Evolutionary conservation across 2,113 vertebrate species (phyloP).

Genomic region (Otocyon megalotis): DNA sequence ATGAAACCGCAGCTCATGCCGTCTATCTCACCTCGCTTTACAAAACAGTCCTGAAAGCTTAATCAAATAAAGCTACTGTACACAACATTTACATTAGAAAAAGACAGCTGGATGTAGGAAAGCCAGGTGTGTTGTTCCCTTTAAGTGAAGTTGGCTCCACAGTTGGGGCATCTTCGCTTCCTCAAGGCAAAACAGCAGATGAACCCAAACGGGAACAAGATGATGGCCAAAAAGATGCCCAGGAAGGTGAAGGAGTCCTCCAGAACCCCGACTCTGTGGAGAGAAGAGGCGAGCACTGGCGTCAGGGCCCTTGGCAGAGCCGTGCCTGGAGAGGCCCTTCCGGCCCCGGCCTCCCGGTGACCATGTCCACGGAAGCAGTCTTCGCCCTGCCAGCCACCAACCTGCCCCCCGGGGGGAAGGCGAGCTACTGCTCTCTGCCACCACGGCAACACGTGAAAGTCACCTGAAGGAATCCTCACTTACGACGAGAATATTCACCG

Average conservation of each 20-base stretch:
- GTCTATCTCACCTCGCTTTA: conserved; percentile 82
- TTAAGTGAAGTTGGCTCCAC: conserved; percentile 96
- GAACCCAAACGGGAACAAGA: conserved; percentile 97
- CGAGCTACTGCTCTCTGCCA: fast-evolving
- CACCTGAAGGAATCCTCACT: fast-evolving
- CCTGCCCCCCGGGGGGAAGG: not conserved
- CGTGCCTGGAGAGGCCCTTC: not conserved
- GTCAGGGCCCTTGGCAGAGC: not conserved
- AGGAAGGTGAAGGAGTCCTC: conserved; percentile 99
- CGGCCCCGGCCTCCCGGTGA: not conserved
- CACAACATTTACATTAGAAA: conserved; percentile 90
- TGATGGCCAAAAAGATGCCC: conserved; percentile 96
- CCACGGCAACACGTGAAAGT: fast-evolving
- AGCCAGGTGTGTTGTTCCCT: conserved; percentile 85
- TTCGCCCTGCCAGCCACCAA: not conserved
- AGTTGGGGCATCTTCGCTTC: conserved; percentile 98
- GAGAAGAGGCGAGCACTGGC: not conserved
- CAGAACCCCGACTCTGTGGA: conserved; percentile 95
- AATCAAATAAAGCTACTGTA: conserved; percentile 87
- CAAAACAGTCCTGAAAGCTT: conserved; percentile 87
- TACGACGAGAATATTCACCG: not conserved
- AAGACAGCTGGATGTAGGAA: conserved; percentile 84
- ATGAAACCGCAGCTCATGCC: conserved; percentile 77
- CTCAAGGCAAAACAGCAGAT: conserved; percentile 97
- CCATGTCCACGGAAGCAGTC: not conserved